Evolutionary conservation across 2,888 invertebrate genomes (phyloP).

Genomic region (Stenodema calcarata): DNA sequence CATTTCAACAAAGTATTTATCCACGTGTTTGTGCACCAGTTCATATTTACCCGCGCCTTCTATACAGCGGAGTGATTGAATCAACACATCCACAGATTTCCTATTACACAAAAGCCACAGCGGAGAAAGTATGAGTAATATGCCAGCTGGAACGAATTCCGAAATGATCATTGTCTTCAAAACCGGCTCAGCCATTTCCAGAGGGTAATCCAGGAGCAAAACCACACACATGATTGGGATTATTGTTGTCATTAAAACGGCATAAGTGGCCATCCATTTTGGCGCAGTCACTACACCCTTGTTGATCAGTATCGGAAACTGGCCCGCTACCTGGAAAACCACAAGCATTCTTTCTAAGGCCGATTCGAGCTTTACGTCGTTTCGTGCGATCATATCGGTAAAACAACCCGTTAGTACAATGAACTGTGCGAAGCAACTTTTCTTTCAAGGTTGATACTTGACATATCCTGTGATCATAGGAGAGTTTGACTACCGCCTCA

Average conservation of each 20-base stretch:
- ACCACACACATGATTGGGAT: background rate
- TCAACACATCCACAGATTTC: background rate
- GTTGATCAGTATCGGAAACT: background rate
- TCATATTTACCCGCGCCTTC: background rate
- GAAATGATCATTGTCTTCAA: background rate
- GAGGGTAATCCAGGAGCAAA: background rate
- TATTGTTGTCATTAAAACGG: background rate
- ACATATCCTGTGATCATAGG: too few species aligned
- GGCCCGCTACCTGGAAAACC: background rate
- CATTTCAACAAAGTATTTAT: background rate
- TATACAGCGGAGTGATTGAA: background rate
- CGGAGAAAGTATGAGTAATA: background rate
- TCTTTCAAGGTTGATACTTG: background rate
- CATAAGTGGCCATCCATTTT: background rate
- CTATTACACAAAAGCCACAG: background rate
- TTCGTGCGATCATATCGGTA: background rate
- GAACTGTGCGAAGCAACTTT: background rate
- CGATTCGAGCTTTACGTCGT: background rate
- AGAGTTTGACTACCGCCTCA: too few species aligned
- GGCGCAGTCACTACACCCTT: background rate
- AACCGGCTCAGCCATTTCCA: background rate
- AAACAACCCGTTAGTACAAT: background rate
- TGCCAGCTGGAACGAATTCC: background rate
- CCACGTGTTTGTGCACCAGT: background rate
- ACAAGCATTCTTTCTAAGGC: background rate